These are phyloP conservation scores for Odontomachus brunneus DNA, from an alignment of 1,140 invertebrate species.

Conservation along the genomic window DNA sequence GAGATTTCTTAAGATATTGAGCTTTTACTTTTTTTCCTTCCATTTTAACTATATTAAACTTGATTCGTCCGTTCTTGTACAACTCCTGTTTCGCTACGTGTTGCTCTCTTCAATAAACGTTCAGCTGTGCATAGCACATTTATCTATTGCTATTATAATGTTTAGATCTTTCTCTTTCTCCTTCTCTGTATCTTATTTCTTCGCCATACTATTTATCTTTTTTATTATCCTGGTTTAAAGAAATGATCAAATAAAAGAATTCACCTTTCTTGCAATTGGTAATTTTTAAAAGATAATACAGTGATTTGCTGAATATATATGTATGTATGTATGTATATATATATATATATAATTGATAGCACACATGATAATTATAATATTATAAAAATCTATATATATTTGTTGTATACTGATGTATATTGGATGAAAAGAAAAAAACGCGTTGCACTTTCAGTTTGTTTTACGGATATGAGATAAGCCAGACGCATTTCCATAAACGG, in stretches of 20 bases:
- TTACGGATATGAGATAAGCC: slow-evolving; percentile 71
- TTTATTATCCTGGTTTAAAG: slow-evolving; percentile 7
- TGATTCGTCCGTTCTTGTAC: background rate
- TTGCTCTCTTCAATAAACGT: slow-evolving; percentile 37
- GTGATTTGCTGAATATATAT: no score
- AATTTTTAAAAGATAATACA: background rate
- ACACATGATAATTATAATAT: background rate
- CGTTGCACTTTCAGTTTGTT: slow-evolving; percentile 68
- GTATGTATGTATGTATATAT: no score
- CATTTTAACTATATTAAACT: slow-evolving; percentile 51
- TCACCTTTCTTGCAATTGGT: background rate
- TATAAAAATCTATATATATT: background rate
- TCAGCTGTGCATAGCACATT: slow-evolving; percentile 26
- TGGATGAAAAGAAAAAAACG: slow-evolving; percentile 40
- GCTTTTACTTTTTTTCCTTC: slow-evolving; percentile 20
- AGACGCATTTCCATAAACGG: slow-evolving; percentile 72
- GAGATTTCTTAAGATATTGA: slow-evolving; percentile 48
- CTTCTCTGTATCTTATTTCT: background rate
- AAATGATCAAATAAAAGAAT: background rate
- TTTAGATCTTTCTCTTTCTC: slow-evolving; percentile 4
- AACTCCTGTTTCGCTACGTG: background rate
- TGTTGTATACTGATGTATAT: background rate
- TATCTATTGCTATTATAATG: slow-evolving; percentile 12
- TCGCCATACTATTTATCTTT: slow-evolving; percentile 33
- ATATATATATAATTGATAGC: background rate